These are phyloP conservation scores for Charina bottae DNA, from an alignment of 2,113 vertebrate genomes.

Conservation along the genomic window DNA sequence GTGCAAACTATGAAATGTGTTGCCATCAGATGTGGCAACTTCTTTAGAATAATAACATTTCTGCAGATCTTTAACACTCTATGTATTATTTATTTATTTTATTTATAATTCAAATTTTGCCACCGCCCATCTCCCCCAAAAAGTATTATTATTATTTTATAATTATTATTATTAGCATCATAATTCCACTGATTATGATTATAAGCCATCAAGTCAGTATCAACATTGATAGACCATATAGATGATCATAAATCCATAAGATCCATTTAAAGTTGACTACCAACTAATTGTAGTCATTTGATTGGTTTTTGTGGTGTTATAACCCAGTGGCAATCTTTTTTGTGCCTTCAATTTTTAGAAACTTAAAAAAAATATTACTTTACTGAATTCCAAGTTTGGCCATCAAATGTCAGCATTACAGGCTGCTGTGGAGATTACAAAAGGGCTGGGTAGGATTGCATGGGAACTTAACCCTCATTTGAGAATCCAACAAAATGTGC, in stretches of 20 bases:
- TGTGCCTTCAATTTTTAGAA: neutral
- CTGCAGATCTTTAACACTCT: neutral
- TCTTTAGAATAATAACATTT: neutral
- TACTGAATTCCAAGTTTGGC: neutral
- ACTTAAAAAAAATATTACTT: neutral
- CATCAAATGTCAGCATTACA: neutral
- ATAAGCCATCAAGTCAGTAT: neutral
- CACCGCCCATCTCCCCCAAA: too few relatives aligned
- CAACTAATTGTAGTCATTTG: neutral
- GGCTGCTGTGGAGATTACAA: neutral
- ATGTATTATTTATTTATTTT: too few relatives aligned
- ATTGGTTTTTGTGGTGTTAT: neutral
- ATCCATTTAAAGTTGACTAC: neutral
- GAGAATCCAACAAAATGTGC: neutral
- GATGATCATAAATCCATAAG: neutral
- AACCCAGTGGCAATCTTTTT: neutral
- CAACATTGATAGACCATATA: neutral
- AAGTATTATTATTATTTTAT: too few relatives aligned
- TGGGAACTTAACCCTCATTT: neutral
- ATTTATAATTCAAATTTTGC: too few relatives aligned
- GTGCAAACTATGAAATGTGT: neutral
- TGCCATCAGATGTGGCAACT: neutral
- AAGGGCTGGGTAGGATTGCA: neutral
- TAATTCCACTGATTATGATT: neutral
- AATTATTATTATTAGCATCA: too few relatives aligned